Evolutionary conservation across 2,888 invertebrate species (phyloP), one percentile per base, ranked within the genome.

Genomic region (Nemotelus nigrinus): DNA sequence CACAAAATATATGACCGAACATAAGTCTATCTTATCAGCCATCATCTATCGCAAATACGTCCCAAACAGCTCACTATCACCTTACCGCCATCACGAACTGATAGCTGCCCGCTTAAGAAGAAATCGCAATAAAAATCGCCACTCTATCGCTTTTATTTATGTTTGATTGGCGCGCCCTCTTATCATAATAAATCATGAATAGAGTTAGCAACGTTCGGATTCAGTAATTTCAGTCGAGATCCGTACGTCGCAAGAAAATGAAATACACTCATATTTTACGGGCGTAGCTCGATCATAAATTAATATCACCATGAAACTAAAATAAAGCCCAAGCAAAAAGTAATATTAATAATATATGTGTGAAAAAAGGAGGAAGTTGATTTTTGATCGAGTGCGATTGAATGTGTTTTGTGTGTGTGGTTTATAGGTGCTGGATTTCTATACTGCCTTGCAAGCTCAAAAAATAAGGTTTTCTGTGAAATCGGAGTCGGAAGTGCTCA

Each of bases 121-220:
- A 65, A 65, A 65, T 10, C 44, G 47, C 47, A 65, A 45, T n/a
- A 65, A 47, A 10, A 63, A n/a, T 5, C 44, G 43, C 10, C 39
- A 25, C 3, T 3, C 4, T 41, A n/a, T 2, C 71, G 74, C 2
- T 78, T 77, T 79, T 79, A 79, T 79, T 79, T 79, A 79, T 79
- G 79, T 77, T 79, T 79, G 79, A 79, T 79, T 79, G 79, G 79
- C 77, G 77, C 79, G 79, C 79, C 79, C 77, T 77, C 77, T 76
- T 79, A 75, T 76, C 79, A 68, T 48, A 63, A 79, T 79, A 79
- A 79, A 79, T 79, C 79, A 77, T 77, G 65, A 63, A 75, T 76
- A 72, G 76, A 79, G 71, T 55, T 65, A 71, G 71, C 25, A 25
- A 25, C 53, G 71, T 68, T 57, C 44, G 65, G 75, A 44, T 63